A percentile compares a stretch with the other conserved stretches of the same genome.
Conservation (phyloP, 2,113 vertebrate genomes). For the Sminthopsis crassicaudata region DNA sequence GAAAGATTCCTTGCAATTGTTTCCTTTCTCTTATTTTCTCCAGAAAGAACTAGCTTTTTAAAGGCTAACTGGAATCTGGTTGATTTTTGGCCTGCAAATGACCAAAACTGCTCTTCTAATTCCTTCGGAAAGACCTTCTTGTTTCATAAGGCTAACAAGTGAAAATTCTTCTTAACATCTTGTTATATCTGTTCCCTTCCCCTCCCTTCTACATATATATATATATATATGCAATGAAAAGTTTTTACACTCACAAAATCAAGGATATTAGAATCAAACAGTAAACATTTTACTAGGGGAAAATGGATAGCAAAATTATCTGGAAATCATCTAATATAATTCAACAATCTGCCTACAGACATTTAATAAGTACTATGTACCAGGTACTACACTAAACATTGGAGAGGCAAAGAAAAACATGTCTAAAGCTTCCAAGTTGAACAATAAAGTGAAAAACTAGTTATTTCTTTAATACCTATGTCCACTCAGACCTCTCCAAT, state of each 20-base stretch:
- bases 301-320: background rate
- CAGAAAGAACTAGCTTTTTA: no score
- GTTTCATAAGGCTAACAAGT: no score
- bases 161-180: background rate
- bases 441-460: background rate
- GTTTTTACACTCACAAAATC: background rate
- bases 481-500: background rate
- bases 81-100: no score
- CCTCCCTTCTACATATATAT: background rate
- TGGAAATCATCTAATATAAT: background rate
- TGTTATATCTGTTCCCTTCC: background rate
- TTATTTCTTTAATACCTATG: background rate
- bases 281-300: background rate
- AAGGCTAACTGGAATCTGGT: no score
- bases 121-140: no score
- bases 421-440: background rate
- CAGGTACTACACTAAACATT: background rate
- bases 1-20: no score
- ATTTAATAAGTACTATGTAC: background rate
- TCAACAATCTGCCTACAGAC: background rate
- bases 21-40: no score
- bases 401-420: background rate
- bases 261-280: background rate
- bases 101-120: no score
- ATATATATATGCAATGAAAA: background rate